Conservation (phyloP, 1,140 invertebrate genomes). For the Lethrus apterus region DNA sequence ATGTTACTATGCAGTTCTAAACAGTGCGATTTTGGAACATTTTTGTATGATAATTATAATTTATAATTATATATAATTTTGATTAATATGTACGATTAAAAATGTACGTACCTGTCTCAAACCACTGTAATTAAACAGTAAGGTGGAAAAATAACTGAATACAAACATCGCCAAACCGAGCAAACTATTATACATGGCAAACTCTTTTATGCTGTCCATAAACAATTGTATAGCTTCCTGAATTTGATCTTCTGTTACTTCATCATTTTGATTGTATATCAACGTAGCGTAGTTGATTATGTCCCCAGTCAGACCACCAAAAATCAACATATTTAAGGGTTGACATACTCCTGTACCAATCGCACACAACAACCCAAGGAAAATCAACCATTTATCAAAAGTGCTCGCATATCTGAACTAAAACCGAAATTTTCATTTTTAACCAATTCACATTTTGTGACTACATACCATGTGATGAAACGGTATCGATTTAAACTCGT, state of each 20-base stretch:
- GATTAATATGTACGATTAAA: no score
- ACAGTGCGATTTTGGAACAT: no score
- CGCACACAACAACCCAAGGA: constrained; percentile 51
- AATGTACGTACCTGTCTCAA: constrained; percentile 54
- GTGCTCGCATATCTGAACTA: constrained; percentile 54
- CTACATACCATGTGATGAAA: neutral
- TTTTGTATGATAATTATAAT: no score
- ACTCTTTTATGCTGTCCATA: constrained; percentile 43
- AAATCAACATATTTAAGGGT: constrained; percentile 61
- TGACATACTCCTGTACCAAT: constrained; percentile 53
- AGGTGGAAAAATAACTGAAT: constrained; percentile 55
- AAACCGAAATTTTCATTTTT: constrained; percentile 22
- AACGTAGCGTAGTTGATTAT: constrained; percentile 38
- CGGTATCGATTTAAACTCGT: neutral
- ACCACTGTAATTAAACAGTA: constrained; percentile 59
- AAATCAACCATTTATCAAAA: constrained; percentile 52
- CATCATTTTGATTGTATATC: neutral
- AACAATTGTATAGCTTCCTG: constrained; percentile 21
- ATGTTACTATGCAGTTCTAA: no score
- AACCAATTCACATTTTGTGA: neutral
- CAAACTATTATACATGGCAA: constrained; percentile 51
- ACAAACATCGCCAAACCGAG: constrained; percentile 53
- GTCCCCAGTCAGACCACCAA: constrained; percentile 54
- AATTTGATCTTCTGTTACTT: neutral
- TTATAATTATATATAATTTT: no score